phyloP scores from a whole-genome alignment of 2,888 invertebrate genomes.

The Rambutsinella grinnellia region DNA sequence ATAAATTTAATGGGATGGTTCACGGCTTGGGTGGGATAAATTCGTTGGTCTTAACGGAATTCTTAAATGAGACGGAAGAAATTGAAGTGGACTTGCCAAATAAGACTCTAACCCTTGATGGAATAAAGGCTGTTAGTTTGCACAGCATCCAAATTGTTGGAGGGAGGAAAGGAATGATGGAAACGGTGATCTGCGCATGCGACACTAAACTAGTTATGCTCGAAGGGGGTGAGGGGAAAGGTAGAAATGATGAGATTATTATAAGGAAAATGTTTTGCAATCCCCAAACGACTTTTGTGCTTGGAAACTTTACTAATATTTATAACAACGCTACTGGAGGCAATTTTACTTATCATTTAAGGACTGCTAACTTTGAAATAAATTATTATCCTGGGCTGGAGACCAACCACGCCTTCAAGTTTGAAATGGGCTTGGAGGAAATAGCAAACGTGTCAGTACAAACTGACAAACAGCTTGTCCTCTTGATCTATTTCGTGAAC shows the following conservation, averaged over 20 bases:
- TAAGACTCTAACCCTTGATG: not conserved
- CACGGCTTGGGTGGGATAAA: conserved; percentile 16
- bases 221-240: conserved; percentile 3
- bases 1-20: not conserved
- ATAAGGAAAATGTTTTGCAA: not conserved
- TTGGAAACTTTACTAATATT: conserved; percentile 1
- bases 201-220: conserved; percentile 16
- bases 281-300: conserved; percentile 8
- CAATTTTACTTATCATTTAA: conserved; percentile 18
- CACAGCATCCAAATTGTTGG: conserved; percentile 13
- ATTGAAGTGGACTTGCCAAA: not conserved
- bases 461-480: not conserved
- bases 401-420: conserved; percentile 8
- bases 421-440: conserved; percentile 9
- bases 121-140: too few species aligned
- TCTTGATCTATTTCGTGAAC: not conserved
- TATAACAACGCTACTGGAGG: not conserved
- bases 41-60: not conserved
- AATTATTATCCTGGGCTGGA: not conserved
- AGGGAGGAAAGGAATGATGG: conserved; percentile 5
- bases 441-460: not conserved
- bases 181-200: conserved; percentile 2
- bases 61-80: not conserved
- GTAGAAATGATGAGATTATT: not conserved
- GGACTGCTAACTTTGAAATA: not conserved